Conservation (phyloP, 2,797 vertebrate species). For the Peromyscus aztecus region DNA sequence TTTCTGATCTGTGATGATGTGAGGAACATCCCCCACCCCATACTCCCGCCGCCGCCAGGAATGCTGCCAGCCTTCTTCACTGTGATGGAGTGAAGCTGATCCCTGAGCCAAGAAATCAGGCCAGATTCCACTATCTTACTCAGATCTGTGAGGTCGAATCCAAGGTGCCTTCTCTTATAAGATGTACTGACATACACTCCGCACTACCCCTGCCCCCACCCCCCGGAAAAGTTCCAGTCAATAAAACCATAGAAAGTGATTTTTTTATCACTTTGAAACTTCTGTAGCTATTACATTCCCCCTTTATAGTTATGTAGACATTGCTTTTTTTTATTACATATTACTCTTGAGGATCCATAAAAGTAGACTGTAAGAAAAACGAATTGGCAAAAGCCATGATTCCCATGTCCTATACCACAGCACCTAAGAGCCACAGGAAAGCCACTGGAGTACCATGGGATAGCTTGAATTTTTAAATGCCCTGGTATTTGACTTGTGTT, state of each 20-base stretch:
- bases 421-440: not conserved
- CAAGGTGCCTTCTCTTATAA: conserved; percentile 5
- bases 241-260: not conserved
- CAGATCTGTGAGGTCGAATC: conserved; percentile 14
- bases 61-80: not conserved
- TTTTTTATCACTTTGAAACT: conserved; percentile 45
- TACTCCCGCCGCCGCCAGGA: not conserved
- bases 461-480: not conserved
- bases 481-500: not conserved
- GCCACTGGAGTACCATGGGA: not conserved
- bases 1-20: not conserved
- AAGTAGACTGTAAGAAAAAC: conserved; percentile 26
- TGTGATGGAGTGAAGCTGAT: not conserved
- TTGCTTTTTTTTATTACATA: conserved; percentile 12
- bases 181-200: not conserved
- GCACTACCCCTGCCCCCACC: not conserved
- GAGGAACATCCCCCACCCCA: not conserved
- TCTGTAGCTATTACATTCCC: conserved; percentile 2
- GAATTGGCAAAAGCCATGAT: not conserved
- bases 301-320: conserved; percentile 4
- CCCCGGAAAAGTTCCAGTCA: conserved; percentile 22
- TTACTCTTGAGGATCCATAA: not conserved
- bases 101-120: not conserved
- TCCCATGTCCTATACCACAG: not conserved
- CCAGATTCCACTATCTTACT: not conserved